Evolutionary conservation across 2,113 vertebrate genomes (phyloP), one percentile per base, ranked within the genome.

Genomic region (Typhlomys cinereus): DNA sequence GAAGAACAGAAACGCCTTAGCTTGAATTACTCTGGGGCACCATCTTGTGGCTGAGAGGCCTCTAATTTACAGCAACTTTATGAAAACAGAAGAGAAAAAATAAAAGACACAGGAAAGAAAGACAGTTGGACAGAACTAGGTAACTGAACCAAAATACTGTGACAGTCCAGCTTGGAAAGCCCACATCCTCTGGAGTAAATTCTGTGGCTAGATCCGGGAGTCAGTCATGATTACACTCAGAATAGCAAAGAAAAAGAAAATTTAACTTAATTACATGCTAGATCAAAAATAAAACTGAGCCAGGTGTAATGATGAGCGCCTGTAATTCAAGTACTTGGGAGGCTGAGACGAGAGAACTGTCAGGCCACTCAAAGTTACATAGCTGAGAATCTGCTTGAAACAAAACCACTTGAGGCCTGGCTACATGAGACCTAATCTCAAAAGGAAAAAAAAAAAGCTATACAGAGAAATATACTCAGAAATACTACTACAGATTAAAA

Each of bases 201-300:
- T 92, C 52, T 52, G 86, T n/a, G 71, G 74, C 74, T 80, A 48
- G 76, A 90, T 79, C 25, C n/a, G 62, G 48, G 36, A 25, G 61
- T 50, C 83, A 66, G 48, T 82, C 69, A 76, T 2, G 79, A 50
- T 39, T 78, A 93, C 61, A 85, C 13, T 78, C 50, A 85, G 75
- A 85, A 90, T 3, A 91, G 52, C 44, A 91, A 91, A 93, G 70
- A 91, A 91, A 88, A 83, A 80, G 41, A 79, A 94, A 95, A 84
- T 10, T 69, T 25, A 86, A 44, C 41, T 71, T 70, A 80, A 89
- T 76, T 73, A 62, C 85, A 59, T 67, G 8, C 83, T 83, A 70
- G 25, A 61, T 73, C 23, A 90, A 96, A 93, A 88, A 50, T 80
- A 84, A 90, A 90, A 76, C 54, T 18, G 64, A 90, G 31, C 34